Base-by-base conservation (phyloP, 2,113 vertebrate species). In the Ardeotis arabs region DNA sequence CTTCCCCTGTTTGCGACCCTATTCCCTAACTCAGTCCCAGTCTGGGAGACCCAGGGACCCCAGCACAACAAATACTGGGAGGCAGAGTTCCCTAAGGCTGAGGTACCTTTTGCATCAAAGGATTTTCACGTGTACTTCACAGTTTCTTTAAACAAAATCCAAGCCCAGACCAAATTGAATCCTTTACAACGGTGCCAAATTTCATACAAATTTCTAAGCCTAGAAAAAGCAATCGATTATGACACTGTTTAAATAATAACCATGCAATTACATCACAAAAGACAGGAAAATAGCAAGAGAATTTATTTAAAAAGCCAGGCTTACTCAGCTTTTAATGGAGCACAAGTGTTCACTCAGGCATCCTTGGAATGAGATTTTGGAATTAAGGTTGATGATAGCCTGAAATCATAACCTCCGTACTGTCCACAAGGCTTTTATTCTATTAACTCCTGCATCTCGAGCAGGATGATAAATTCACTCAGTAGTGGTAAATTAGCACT, bases 361-460 rank as follows among this genome's bases (percentile, higher is more conserved):
- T 90, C 58, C 89, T 77, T 90, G 93, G 93, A 95, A 96, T 84
- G 94, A 91, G 84, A 85, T 55, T 85, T 93, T 73, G 89, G 84
- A 94, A 95, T 95, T 73, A 89, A 89, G 89, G 89, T 52, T 91
- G 95, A 95, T 88, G 94, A 95, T 89, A 95, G 81, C 62, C 79
- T 87, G 86, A 80, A 95, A 87, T 94, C 95, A 91, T 60, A 84
- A 87, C 69, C 89, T 87, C 66, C 62, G 39, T 59, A 41, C 81
- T 79, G 78, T 82, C 90, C 89, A 87, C 21, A 67, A 91, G 78
- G 84, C 77, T 94, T 88, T 96, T 82, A 93, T 87, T 94, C 81
- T 92, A 84, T 93, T 91, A 95, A 80, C 64, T 91, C 77, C 81
- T 60, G 41, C 63, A 53, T 91, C 87, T 73, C 21, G 12, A 93